A percentile compares a stretch with the other conserved stretches of the same genome.
Evolutionary conservation across 2,797 vertebrate species (phyloP).

Genomic region (Betta splendens): DNA sequence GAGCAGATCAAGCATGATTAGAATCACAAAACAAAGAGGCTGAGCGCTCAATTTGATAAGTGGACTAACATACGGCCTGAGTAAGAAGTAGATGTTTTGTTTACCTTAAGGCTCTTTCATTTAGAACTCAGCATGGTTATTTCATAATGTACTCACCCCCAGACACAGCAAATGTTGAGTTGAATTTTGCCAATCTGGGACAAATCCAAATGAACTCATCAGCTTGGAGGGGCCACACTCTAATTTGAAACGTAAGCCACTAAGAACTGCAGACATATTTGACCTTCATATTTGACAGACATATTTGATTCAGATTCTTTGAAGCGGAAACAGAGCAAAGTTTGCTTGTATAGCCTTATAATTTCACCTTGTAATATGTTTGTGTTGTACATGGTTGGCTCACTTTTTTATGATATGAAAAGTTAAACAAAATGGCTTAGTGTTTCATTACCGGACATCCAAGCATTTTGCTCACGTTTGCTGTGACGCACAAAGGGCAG

Average conservation of each 20-base stretch:
- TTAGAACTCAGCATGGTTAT: conserved; percentile 65
- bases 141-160: conserved; percentile 71
- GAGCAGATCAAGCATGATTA: conserved; percentile 72
- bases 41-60: conserved; percentile 58
- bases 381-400: conserved; percentile 37
- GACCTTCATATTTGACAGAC: conserved; percentile 77
- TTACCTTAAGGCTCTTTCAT: conserved; percentile 48
- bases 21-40: conserved; percentile 59
- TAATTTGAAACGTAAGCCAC: conserved; percentile 67
- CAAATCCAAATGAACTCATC: conserved; percentile 72
- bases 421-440: conserved; percentile 31
- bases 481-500: conserved; percentile 47
- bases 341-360: conserved; percentile 43
- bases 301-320: conserved; percentile 45
- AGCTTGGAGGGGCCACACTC: conserved; percentile 58
- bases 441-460: conserved; percentile 41
- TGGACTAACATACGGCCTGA: conserved; percentile 47
- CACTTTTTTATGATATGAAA: conserved; percentile 17
- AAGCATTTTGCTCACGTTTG: conserved; percentile 54
- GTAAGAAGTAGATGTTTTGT: conserved; percentile 23
- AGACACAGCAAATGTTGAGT: conserved; percentile 73
- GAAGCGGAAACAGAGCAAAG: conserved; percentile 37
- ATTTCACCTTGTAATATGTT: conserved; percentile 51
- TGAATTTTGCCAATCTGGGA: conserved; percentile 72
- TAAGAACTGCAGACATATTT: conserved; percentile 62